A percentile compares a stretch with the other conserved stretches of the same genome.
phyloP scores from a whole-genome alignment of 1,140 invertebrate species.

The Reticulitermes speratus region DNA sequence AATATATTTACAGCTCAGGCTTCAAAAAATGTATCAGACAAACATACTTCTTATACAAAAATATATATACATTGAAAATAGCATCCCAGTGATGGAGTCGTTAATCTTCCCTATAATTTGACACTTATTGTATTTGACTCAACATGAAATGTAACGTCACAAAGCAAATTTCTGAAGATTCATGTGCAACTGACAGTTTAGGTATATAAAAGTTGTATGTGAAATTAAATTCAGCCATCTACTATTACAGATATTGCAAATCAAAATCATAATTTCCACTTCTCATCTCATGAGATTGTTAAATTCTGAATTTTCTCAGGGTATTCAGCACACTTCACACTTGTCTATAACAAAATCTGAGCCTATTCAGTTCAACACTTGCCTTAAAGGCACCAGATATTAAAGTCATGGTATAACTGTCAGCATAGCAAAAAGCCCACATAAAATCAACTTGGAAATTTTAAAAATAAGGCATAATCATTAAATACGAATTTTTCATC shows the following conservation, averaged over 20 bases:
- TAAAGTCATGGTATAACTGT: neutral
- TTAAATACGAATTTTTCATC: neutral
- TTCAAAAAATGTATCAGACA: slow-evolving; percentile 13
- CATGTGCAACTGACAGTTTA: neutral
- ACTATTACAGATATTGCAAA: neutral
- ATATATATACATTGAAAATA: slow-evolving; percentile 18
- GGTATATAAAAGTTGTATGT: neutral
- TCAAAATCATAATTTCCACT: neutral
- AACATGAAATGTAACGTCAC: neutral
- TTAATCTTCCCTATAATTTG: neutral
- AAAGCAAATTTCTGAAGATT: neutral
- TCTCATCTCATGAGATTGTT: neutral
- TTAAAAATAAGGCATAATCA: neutral
- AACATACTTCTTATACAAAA: slow-evolving; percentile 18
- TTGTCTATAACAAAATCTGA: neutral
- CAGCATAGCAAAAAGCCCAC: neutral
- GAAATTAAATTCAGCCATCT: neutral
- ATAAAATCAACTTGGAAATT: neutral
- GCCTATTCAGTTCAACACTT: neutral
- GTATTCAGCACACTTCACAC: neutral
- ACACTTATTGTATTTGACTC: neutral
- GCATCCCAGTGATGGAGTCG: neutral
- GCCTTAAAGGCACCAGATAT: slow-evolving; percentile 6
- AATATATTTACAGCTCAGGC: slow-evolving; percentile 4
- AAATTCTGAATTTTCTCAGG: neutral